Base-by-base conservation (phyloP, 1,140 invertebrate genomes). In the Trichomalopsis sarcophagae region DNA sequence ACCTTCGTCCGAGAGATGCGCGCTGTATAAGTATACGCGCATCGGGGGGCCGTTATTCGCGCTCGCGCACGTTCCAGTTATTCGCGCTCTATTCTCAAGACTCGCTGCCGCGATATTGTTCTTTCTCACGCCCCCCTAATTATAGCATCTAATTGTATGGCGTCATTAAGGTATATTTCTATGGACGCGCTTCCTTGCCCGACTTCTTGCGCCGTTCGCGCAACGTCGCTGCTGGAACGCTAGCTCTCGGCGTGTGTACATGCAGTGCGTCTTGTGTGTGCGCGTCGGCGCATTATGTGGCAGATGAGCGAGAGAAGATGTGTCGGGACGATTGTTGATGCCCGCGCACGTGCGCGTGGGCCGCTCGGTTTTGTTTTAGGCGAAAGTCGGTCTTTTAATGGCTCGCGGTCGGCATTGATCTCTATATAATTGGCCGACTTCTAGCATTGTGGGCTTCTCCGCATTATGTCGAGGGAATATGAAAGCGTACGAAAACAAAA, bases 101-200 rank as follows among this genome's bases (percentile, higher is more conserved):
- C 55, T 62, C 55, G 1, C 17, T 44, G 33, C 40, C 33, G 17
- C 21, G 17, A 55, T 81, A 81, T 79, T n/a, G 36, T 66, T 40
- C 68, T 86, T 86, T 86, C 81, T 74, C 85, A 86, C 81, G 81
- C 50, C 84, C 75, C 62, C 33, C 68, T 86, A 82, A 86, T 86
- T 86, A 79, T 73, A 62, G 47, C 75, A 80, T 80, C 81, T 86
- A 86, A 86, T 86, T 86, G 80, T 75, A 74, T 73, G 66, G 84
- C 79, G 75, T 85, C 80, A 82, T 85, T 82, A 85, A 85, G 66
- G 30, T 55, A 30, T 77, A 85, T 78, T 78, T 78, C 55, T 66
- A 81, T 40, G 50, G 17, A 36, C 66, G 23, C n/a, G 23, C 82
- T 77, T 30, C 44, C 30, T 13, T 33, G 76, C 21, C 44, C 50